A percentile compares a stretch with the other conserved stretches of the same genome.
Evolutionary conservation across 1,140 invertebrate genomes (phyloP).

Genomic region (Macrotrachela quadricornifera): DNA sequence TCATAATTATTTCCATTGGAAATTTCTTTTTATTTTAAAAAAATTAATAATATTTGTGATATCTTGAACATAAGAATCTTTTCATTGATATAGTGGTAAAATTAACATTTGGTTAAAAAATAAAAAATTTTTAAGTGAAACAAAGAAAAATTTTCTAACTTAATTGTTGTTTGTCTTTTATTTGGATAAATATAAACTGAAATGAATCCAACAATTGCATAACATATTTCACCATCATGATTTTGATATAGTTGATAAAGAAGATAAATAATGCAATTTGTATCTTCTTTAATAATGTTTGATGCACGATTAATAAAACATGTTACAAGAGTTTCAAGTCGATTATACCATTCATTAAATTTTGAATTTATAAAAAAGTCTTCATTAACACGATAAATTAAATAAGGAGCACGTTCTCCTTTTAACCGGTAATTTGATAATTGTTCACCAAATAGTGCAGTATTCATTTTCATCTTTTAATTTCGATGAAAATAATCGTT

Average conservation of each 20-base stretch:
- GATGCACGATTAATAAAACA: constrained; percentile 74
- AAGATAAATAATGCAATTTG: constrained; percentile 69
- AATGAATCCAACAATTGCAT: constrained; percentile 59
- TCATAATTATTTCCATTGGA: too few relatives aligned
- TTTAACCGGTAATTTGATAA: background rate
- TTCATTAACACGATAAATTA: constrained; percentile 21
- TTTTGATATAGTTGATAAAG: constrained; percentile 45
- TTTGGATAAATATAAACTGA: constrained; percentile 76
- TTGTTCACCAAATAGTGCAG: background rate
- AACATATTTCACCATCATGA: constrained; percentile 38
- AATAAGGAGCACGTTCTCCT: background rate
- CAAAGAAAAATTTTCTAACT: constrained; percentile 14
- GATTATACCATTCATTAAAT: constrained; percentile 57
- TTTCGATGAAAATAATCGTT: background rate
- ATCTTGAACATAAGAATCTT: constrained; percentile 56
- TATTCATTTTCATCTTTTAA: background rate
- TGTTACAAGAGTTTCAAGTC: constrained; percentile 68
- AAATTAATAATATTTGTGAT: constrained; percentile 73
- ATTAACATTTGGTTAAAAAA: constrained; percentile 56
- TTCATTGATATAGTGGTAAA: constrained; percentile 62
- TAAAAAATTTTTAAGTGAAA: background rate
- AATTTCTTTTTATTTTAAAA: too few relatives aligned
- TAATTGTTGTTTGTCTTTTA: constrained; percentile 57
- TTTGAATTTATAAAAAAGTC: constrained; percentile 41
- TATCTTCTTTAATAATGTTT: constrained; percentile 74